phyloP scores from a whole-genome alignment of 2,797 vertebrate genomes.

The Mallotus villosus region DNA sequence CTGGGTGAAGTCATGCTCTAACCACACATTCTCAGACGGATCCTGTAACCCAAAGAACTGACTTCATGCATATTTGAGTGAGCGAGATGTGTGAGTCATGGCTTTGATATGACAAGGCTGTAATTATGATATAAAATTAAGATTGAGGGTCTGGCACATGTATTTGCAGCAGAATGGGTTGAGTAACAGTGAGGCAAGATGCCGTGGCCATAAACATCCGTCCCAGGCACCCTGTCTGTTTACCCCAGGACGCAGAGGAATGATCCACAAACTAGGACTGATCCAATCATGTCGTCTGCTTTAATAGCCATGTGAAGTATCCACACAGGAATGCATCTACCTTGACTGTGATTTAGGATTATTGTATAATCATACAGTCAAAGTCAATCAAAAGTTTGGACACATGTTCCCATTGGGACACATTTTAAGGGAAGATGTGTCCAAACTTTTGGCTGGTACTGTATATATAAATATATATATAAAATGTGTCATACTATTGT shows the following conservation, averaged over 20 bases:
- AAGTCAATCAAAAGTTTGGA: too few species aligned
- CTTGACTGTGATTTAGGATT: constrained; percentile 4
- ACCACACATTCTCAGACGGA: constrained; percentile 70
- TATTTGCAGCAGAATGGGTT: constrained; percentile 7
- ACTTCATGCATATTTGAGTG: constrained; percentile 62
- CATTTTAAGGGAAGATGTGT: too few species aligned
- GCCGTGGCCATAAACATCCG: constrained; percentile 27
- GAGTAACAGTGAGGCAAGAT: neutral
- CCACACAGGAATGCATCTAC: neutral
- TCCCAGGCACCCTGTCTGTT: neutral
- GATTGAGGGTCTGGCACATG: constrained; percentile 36
- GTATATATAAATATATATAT: neutral
- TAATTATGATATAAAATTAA: constrained; percentile 45
- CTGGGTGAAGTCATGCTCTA: constrained; percentile 69
- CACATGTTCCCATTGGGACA: too few species aligned
- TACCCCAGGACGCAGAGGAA: neutral
- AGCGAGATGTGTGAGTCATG: constrained; percentile 48
- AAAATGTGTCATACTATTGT: neutral
- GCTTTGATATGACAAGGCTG: constrained; percentile 48
- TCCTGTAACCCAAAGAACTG: constrained; percentile 57
- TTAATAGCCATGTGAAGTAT: constrained; percentile 10
- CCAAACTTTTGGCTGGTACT: too few species aligned
- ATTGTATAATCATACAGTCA: neutral
- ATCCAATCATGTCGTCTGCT: constrained; percentile 21
- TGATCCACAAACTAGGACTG: constrained; percentile 15